phyloP scores from a whole-genome alignment of 2,113 vertebrate genomes.

The Spilogale gracilis region DNA sequence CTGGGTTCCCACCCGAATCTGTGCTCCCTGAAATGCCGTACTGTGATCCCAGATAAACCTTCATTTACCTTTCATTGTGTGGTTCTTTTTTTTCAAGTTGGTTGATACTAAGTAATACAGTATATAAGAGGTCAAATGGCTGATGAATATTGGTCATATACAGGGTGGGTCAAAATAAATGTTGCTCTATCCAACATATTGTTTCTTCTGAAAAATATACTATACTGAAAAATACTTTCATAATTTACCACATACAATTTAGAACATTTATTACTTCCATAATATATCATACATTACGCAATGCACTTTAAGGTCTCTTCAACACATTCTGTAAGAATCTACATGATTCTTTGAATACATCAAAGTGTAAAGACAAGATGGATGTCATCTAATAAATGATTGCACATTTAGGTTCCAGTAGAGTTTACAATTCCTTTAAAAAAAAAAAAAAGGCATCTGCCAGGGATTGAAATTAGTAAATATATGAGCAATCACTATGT shows the following conservation, averaged over 20 bases:
- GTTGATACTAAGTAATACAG: neutral
- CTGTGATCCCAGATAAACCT: neutral
- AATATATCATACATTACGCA: neutral
- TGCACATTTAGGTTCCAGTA: neutral
- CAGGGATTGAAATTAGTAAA: neutral
- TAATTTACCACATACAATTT: neutral
- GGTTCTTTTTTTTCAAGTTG: neutral
- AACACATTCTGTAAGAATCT: neutral
- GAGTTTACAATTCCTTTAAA: neutral
- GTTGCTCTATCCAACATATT: neutral
- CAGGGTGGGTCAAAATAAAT: neutral
- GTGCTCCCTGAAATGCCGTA: neutral
- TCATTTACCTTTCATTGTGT: neutral
- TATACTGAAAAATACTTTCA: neutral
- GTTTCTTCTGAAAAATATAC: neutral
- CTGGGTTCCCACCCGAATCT: neutral
- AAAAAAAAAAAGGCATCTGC: neutral
- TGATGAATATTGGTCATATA: neutral
- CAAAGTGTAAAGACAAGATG: neutral
- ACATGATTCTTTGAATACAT: neutral
- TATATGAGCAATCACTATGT: fast-evolving
- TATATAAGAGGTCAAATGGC: neutral
- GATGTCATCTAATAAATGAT: neutral
- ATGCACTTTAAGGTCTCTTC: neutral
- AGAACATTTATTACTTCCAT: neutral